Evolutionary conservation across 2,888 invertebrate species (phyloP), one percentile per base, ranked within the genome.

Genomic region (Myathropa florea): DNA sequence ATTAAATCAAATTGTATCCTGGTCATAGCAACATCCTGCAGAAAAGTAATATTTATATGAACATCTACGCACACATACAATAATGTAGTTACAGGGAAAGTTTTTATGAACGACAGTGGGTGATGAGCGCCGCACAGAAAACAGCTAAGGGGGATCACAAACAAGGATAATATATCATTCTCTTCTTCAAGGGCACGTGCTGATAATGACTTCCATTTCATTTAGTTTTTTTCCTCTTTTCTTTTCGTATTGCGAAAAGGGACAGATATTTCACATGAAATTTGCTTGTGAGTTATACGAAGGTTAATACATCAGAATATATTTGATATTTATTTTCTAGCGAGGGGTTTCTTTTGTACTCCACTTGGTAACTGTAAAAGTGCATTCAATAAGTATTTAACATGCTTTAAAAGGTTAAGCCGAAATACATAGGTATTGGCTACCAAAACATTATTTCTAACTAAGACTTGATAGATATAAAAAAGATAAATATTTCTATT

Each of bases 161-260:
- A 57, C 57, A 57, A 57, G 71, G 71, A 71, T 71, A 71, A 71
- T 71, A 71, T 71, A 71, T 71, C 71, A 71, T 59, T 71, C 71
- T 14, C 36, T 26, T 36, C 12, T 71, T 71, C 28, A 46, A 60
- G 28, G 60, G 21, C 71, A 71, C 71, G 71, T 71, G 71, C 71
- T 71, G 71, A 71, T 71, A 71, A 71, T 71, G 71, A 71, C 71
- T 71, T 71, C 60, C 71, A 60, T 60, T 71, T 71, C 71, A 60
- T 71, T 53, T 55, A 55, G 26, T 36, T 46, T 60, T 39, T 68
- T 67, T 57, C 24, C 24, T 12, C 24, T 57, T 57, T 57, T 1
- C 23, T 57, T 24, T 23, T 46, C 46, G 46, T 46, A 46, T 46
- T 46, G 46, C n/a, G 46, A 46, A 46, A 46, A 46, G 46, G 18